A percentile compares a stretch with the other conserved stretches of the same genome.
Evolutionary conservation across 2,888 invertebrate genomes (phyloP).

Genomic region (Arctia plantaginis): DNA sequence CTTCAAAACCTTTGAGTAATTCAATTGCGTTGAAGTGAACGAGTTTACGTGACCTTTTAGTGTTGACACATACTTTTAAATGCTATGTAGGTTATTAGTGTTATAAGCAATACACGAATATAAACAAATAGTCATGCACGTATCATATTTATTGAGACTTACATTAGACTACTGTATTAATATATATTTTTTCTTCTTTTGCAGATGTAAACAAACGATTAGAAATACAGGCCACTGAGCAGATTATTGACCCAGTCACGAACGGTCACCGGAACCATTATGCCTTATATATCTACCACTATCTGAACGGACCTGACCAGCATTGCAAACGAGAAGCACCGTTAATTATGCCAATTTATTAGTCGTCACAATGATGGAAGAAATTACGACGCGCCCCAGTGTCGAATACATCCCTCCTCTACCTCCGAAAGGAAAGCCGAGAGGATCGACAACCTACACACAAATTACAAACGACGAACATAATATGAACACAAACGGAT

Average conservation of each 20-base stretch:
- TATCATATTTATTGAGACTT: background rate
- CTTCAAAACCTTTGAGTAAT: conserved; percentile 19
- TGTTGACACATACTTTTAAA: conserved; percentile 5
- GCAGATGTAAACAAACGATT: conserved; percentile 73
- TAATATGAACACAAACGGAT: conserved; percentile 69
- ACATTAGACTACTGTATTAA: conserved; percentile 8
- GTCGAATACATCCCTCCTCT: conserved; percentile 85
- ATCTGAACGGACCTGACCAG: conserved; percentile 78
- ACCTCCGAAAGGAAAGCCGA: conserved; percentile 85
- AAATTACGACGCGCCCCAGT: conserved; percentile 79
- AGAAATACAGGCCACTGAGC: conserved; percentile 65
- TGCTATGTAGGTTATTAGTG: conserved; percentile 23
- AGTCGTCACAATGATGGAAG: conserved; percentile 80
- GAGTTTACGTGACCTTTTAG: conserved; percentile 33
- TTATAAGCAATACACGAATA: conserved; percentile 14
- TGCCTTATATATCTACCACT: conserved; percentile 80
- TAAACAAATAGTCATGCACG: conserved; percentile 5
- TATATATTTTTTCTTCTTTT: conserved; percentile 61
- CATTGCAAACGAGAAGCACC: conserved; percentile 73
- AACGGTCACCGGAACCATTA: conserved; percentile 82
- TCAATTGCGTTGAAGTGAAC: conserved; percentile 19
- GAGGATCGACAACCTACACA: conserved; percentile 80
- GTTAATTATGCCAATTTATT: conserved; percentile 84
- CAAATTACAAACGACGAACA: conserved; percentile 75
- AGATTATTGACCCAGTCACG: conserved; percentile 80